Percentiles rank a stretch among this genome's conserved stretches.
Conservation (phyloP, 2,888 invertebrate genomes). For the Adineta ricciae region DNA sequence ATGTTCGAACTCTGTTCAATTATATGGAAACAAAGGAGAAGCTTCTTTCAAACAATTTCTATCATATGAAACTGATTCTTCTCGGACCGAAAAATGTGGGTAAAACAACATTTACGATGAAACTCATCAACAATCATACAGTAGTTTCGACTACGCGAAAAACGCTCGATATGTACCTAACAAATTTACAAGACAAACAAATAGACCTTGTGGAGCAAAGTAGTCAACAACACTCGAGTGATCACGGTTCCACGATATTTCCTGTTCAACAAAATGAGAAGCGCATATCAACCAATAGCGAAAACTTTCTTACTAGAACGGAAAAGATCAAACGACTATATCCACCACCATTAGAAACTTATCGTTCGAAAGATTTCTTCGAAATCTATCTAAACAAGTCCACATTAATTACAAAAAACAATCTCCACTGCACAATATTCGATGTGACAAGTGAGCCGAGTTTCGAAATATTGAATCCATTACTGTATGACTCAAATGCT, state of each 20-base stretch:
- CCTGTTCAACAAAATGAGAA: background rate
- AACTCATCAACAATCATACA: background rate
- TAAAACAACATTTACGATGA: background rate
- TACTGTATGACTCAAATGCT: slow-evolving; percentile 4
- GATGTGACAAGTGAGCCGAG: background rate
- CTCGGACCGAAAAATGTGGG: background rate
- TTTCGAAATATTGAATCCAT: slow-evolving; percentile 10
- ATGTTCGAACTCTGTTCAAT: background rate
- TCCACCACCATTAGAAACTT: background rate
- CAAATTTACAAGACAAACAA: background rate
- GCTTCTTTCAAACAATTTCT: background rate
- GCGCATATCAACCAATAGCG: background rate
- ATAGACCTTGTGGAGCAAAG: background rate
- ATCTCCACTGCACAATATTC: background rate
- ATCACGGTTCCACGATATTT: background rate
- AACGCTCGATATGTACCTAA: background rate
- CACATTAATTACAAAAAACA: background rate
- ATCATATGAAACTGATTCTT: background rate
- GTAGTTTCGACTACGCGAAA: background rate
- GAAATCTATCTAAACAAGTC: background rate
- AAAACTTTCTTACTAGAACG: background rate
- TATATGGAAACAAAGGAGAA: background rate
- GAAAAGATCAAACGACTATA: background rate
- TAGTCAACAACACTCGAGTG: background rate
- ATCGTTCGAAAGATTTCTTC: background rate